phyloP scores from a whole-genome alignment of 2,113 vertebrate species.

The Phrynosoma platyrhinos region DNA sequence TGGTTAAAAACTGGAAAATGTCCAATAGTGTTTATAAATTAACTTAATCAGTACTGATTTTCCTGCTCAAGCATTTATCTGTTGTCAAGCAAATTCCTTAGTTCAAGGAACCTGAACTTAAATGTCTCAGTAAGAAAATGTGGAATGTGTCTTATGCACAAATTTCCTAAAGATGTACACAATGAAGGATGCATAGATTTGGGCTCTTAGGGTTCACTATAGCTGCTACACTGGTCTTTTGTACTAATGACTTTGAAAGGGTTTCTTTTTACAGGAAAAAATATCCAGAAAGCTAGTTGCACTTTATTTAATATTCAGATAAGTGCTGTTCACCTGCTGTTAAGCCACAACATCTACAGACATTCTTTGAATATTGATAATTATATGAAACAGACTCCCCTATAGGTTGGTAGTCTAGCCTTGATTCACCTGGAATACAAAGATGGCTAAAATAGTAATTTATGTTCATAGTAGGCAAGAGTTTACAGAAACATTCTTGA shows the following conservation, averaged over 20 bases:
- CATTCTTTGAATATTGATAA: conserved; percentile 78
- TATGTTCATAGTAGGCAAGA: conserved; percentile 61
- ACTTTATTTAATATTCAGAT: conserved; percentile 78
- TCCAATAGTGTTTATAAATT: conserved; percentile 40
- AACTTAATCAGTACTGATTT: neutral
- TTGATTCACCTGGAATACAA: conserved; percentile 75
- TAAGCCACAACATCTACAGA: conserved; percentile 75
- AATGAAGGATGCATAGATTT: neutral
- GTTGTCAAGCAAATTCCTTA: conserved; percentile 21
- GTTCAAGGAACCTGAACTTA: neutral
- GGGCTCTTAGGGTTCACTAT: conserved; percentile 51
- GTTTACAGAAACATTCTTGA: conserved; percentile 66
- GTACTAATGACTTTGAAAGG: conserved; percentile 69
- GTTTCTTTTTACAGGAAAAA: conserved; percentile 53
- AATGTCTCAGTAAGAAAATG: neutral
- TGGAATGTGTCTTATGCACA: neutral
- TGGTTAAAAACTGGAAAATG: neutral
- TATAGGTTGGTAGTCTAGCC: conserved; percentile 71
- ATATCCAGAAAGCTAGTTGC: conserved; percentile 68
- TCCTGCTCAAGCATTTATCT: neutral
- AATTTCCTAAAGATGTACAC: neutral
- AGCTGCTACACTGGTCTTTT: conserved; percentile 46
- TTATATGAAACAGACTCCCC: conserved; percentile 74
- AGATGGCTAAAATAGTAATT: conserved; percentile 74
- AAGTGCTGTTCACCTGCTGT: conserved; percentile 76